Evolutionary conservation across 2,888 invertebrate genomes (phyloP), one percentile per base, ranked within the genome.

Genomic region (Tetragonisca angustula): DNA sequence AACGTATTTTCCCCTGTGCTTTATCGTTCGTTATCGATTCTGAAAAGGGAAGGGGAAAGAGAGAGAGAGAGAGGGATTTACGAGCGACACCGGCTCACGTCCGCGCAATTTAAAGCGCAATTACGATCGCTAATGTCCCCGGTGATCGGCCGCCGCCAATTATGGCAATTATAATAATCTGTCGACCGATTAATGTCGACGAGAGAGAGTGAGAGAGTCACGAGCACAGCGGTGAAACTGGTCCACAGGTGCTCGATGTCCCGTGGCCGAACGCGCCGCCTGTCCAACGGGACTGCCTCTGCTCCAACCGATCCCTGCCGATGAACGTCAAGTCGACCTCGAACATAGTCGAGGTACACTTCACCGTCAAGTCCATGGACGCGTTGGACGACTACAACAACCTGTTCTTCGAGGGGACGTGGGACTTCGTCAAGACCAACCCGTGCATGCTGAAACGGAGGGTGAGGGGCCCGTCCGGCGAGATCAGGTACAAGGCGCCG

Each of bases 341-440:
- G 74, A 96, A 97, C 88, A 96, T 97, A 56, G 96, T 98, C 21
- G 98, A 98, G 93, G 95, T 98, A 59, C 96, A 97, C 91, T 98
- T 98, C 92, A 97, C 97, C 88, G 97, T 98, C 24, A 96, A 96
- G 79, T 97, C 97, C 90, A 98, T 99, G 98, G 96, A 97, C 85
- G 96, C 98, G 2, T 95, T 97, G 27, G 98, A 98, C 92, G 98
- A 98, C 95, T 98, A 98, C 93, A 96, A 97, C 81, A 97, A 97
- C 70, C 96, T 98, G 88, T 97, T 97, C 92, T 98, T 98, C 94
- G 98, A 98, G 94, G 98, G 97, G 11, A 96, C 96, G 64, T 98
- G 97, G 94, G 98, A 98, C 93, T 98, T 98, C 90, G 95, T 98
- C 19, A 96, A 97, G 91, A 96, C 96, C n/a, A 95, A 96, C 0